Evolutionary conservation across 64 coral and sea anemone species (phyloP), one percentile per base, ranked within the genome.

Genomic region (Dendrophyllia cribrosa): DNA sequence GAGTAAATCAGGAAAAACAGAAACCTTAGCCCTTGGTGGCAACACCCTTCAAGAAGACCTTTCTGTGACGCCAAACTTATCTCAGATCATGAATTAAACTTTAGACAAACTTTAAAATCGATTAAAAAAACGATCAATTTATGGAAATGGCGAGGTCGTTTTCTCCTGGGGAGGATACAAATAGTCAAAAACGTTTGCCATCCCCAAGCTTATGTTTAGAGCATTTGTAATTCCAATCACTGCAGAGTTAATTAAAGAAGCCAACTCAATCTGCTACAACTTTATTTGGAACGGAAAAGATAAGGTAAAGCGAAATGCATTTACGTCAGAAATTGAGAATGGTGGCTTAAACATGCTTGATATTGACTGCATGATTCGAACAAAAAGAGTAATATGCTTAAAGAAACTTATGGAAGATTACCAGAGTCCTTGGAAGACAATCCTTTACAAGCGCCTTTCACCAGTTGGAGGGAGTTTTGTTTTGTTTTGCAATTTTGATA

Each of bases 221-320:
- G 24, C 86, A 16, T 88, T 58, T 7, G 51, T 72, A 17, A 16
- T 88, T 0, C 23, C 86, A 4, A 19, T 72, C 12, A 3, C 72
- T 76, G 66, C 61, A 52, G 58, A 89, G 5, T 48, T 89, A 26
- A 62, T 89, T n/a, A 90, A 90, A 70, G 60, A 76, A 88, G 34
- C 34, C 34, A 34, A 34, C 45, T 21, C 22, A 7, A 10, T 80
- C 9, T 64, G 79, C 5, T 90, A 90, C 13, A 17, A 48, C 55
- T 80, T 90, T 58, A 69, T 81, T 56, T 90, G 88, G 88, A 82
- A 90, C 67, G 63, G 88, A 59, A 90, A 90, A 69, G 76, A 90
- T 11, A 90, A 90, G 60, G 48, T 90, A 10, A 81, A 90, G 67
- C 43, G 63, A 58, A 22, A 72, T 53, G 59, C 45, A 3, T 2